phyloP scores from a whole-genome alignment of 2,888 invertebrate species.

The Elysia crispata region DNA sequence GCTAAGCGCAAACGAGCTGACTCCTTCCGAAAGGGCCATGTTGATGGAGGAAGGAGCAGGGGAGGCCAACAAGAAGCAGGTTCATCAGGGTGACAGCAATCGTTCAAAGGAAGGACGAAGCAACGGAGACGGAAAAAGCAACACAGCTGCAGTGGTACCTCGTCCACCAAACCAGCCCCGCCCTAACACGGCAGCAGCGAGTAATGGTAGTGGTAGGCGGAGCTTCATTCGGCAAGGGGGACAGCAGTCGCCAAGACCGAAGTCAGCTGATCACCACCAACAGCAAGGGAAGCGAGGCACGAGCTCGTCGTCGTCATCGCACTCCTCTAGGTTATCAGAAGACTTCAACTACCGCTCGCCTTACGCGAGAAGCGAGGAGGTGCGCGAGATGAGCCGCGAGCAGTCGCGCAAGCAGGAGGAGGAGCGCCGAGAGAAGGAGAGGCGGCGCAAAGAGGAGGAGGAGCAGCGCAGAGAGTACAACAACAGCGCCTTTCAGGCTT shows the following conservation, averaged over 20 bases:
- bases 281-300: constrained; percentile 47
- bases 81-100: constrained; percentile 31
- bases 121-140: constrained; percentile 20
- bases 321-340: constrained; percentile 37
- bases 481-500: constrained; percentile 67
- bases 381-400: constrained; percentile 62
- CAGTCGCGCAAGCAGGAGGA: constrained; percentile 57
- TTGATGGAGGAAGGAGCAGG: constrained; percentile 34
- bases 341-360: constrained; percentile 70
- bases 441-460: constrained; percentile 61
- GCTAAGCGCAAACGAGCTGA: constrained; percentile 68
- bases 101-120: constrained; percentile 20
- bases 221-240: constrained; percentile 24
- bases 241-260: constrained; percentile 59
- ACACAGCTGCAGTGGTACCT: constrained; percentile 31
- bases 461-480: constrained; percentile 62
- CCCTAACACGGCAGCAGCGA: constrained; percentile 62
- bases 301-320: constrained; percentile 51
- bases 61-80: background rate
- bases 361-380: constrained; percentile 68
- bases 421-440: constrained; percentile 60
- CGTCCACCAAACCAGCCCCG: constrained; percentile 55
- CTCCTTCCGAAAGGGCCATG: constrained; percentile 58
- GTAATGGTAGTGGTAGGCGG: constrained; percentile 51
- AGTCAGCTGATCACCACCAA: constrained; percentile 60